Base-by-base conservation (phyloP, 1,140 invertebrate genomes). In the Belonocnema kinseyi region DNA sequence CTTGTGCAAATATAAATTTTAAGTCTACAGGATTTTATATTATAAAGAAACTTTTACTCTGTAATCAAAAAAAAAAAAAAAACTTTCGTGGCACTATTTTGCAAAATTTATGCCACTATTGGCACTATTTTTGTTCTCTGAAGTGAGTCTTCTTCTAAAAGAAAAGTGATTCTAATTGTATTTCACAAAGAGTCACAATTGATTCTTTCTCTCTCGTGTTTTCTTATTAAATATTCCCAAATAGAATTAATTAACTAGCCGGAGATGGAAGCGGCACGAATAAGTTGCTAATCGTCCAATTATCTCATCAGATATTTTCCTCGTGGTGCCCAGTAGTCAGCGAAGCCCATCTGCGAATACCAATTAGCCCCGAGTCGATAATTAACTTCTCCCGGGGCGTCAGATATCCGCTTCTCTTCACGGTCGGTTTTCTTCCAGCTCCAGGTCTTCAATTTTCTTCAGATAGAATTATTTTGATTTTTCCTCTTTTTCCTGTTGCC, bases 291-390 rank as follows among this genome's bases (percentile, higher is more conserved):
- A 66, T 66, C 61, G 61, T 66, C 61, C 61, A 66, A 66, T 66
- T 66, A 66, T 66, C 61, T 66, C 61, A 66, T 66, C 61, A 40
- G 61, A 66, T 66, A 66, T 66, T 66, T 66, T 66, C 61, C 61
- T 66, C 54, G 21, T 19, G 6, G 26, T 66, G 61, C 26, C 61
- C 61, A 66, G 61, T 66, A 66, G 61, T 8, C 26, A 33, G 26
- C 26, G 61, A 66, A 66, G 61, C 61, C 61, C 61, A 66, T 66
- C 61, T 66, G 61, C 16, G 61, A 66, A 66, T 66, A 66, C 61
- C 61, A 66, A 66, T 66, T 66, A 66, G 61, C 26, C 33, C 33
- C 1, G 13, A 66, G 61, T 66, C 61, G 61, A 66, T 66, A 66
- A 66, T 66, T 66, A 66, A 66, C 61, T 66, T 66, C 26, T n/a